These are phyloP conservation scores for Pseudopleuronectes americanus DNA, from an alignment of 2,797 vertebrate genomes.

Conservation along the genomic window DNA sequence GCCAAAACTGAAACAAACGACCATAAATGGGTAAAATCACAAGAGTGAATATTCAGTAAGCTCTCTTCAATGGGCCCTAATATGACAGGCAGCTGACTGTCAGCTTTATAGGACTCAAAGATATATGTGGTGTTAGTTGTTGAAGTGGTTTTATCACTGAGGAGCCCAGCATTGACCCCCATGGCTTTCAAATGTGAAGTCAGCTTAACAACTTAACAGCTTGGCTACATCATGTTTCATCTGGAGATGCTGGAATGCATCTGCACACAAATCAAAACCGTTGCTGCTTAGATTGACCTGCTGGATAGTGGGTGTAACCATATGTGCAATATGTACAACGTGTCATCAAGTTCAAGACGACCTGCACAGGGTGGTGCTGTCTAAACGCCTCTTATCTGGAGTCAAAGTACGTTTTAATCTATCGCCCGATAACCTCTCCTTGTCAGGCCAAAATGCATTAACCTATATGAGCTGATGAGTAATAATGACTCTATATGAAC, in stretches of 20 bases:
- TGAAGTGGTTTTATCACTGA: conserved; percentile 1
- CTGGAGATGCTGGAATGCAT: neutral
- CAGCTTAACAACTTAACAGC: neutral
- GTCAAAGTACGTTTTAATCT: conserved; percentile 62
- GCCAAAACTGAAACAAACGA: conserved; percentile 20
- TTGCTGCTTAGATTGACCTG: neutral
- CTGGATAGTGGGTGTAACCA: neutral
- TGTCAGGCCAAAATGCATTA: conserved; percentile 24
- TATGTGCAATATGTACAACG: neutral
- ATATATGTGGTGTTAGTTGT: conserved; percentile 2
- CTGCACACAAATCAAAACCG: neutral
- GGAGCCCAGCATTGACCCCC: neutral
- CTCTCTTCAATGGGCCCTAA: conserved; percentile 7
- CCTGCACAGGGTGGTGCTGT: conserved; percentile 11
- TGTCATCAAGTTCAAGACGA: conserved; percentile 21
- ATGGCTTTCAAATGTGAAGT: neutral
- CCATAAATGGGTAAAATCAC: conserved; percentile 59
- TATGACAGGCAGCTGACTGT: neutral
- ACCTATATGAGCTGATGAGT: neutral
- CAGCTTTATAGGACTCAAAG: conserved; percentile 14
- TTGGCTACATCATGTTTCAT: neutral
- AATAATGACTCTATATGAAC: neutral
- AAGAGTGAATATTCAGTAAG: conserved; percentile 12
- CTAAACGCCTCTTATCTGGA: conserved; percentile 52
- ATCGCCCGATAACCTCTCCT: conserved; percentile 14